These are phyloP conservation scores for Elegia similella DNA, from an alignment of 2,888 invertebrate species.

Conservation along the genomic window DNA sequence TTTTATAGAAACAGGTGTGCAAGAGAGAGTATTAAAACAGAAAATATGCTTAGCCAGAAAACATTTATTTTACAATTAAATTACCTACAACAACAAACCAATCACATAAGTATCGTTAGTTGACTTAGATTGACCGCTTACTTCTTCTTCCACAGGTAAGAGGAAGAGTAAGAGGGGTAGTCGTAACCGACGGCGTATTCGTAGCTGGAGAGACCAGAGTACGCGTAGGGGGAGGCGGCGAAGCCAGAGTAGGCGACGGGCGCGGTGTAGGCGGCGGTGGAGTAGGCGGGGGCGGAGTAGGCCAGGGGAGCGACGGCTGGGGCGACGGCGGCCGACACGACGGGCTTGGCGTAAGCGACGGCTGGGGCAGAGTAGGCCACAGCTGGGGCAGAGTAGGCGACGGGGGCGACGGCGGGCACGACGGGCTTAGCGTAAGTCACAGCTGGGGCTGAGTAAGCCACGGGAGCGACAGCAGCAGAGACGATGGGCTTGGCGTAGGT, in stretches of 20 bases:
- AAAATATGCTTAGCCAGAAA: constrained; percentile 8
- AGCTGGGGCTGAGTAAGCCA: constrained; percentile 6
- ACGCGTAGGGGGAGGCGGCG: constrained; percentile 21
- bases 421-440: constrained; percentile 10
- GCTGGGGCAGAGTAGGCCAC: constrained; percentile 26
- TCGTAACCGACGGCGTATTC: constrained; percentile 19
- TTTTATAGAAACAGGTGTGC: not conserved
- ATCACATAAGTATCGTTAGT: constrained; percentile 2
- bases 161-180: constrained; percentile 25
- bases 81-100: constrained; percentile 15
- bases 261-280: constrained; percentile 19
- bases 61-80: constrained; percentile 16
- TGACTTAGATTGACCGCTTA: constrained; percentile 14
- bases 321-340: constrained; percentile 16
- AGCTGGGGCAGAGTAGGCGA: constrained; percentile 17
- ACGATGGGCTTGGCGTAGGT: constrained; percentile 23
- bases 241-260: constrained; percentile 22
- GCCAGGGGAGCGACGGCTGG: constrained; percentile 18
- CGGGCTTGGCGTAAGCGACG: constrained; percentile 21
- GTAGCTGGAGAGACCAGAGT: constrained; percentile 19
- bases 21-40: not conserved
- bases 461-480: constrained; percentile 23
- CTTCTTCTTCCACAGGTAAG: constrained; percentile 25
- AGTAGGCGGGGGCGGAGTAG: constrained; percentile 23
- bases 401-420: constrained; percentile 9